These are phyloP conservation scores for Shargacucullia verbasci DNA, from an alignment of 2,888 invertebrate species.

Conservation along the genomic window DNA sequence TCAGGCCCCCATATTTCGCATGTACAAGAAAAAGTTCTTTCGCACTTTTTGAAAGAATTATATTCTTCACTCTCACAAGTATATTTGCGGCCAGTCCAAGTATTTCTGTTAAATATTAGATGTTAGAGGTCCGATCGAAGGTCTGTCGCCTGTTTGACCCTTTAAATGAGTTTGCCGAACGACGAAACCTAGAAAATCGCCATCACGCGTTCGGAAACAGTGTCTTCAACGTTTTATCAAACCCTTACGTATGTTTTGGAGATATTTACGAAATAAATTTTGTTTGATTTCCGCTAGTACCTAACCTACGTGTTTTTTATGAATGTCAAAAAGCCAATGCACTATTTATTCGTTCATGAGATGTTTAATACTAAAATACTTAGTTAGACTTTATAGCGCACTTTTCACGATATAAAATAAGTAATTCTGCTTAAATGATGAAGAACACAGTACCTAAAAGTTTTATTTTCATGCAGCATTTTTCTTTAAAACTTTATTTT, in stretches of 20 bases:
- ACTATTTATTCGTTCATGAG: too few species aligned
- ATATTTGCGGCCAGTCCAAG: conserved; percentile 25
- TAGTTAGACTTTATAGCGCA: too few species aligned
- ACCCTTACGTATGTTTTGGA: conserved; percentile 20
- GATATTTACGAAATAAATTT: conserved; percentile 20
- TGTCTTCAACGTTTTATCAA: conserved; percentile 35
- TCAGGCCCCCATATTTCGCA: conserved; percentile 9
- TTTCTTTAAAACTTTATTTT: too few species aligned
- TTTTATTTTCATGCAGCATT: too few species aligned
- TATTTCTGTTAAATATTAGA: conserved; percentile 50
- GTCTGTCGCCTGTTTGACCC: conserved; percentile 46
- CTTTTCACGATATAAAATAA: too few species aligned
- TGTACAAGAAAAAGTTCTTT: conserved; percentile 1
- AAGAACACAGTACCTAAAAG: too few species aligned
- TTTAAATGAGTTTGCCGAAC: conserved; percentile 43
- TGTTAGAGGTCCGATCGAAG: conserved; percentile 22
- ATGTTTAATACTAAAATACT: too few species aligned
- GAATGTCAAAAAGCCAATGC: not conserved
- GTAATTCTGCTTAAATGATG: too few species aligned
- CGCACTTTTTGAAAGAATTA: conserved; percentile 7
- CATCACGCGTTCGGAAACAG: conserved; percentile 28
- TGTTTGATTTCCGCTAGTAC: not conserved
- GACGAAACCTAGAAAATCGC: conserved; percentile 29
- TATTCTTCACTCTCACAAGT: conserved; percentile 12
- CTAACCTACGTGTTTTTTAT: not conserved